Conservation (phyloP, 2,113 vertebrate genomes). For the Rhinichthys klamathensis region DNA sequence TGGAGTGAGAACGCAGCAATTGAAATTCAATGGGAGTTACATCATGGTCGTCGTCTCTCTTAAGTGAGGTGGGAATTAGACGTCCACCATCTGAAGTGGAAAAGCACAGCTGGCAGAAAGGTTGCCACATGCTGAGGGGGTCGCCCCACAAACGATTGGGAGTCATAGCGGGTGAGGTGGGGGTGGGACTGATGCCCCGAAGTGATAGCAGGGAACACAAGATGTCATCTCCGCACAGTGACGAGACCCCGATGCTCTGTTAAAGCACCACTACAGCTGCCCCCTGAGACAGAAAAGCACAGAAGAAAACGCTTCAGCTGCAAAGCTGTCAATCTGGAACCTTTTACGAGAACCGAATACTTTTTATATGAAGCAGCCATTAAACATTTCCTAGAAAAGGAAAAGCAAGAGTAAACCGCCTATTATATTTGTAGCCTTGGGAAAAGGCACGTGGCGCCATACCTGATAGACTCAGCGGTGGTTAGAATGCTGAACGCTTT, state of each 20-base stretch:
- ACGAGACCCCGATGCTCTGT: constrained; percentile 2
- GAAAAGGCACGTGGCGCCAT: constrained; percentile 68
- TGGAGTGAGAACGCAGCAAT: constrained; percentile 66
- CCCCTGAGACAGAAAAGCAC: constrained; percentile 49
- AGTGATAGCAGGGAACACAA: constrained; percentile 14
- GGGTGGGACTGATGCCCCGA: constrained; percentile 12
- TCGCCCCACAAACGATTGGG: constrained; percentile 20
- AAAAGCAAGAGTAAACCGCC: constrained; percentile 66
- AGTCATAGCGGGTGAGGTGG: constrained; percentile 9
- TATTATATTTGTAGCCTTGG: constrained; percentile 65
- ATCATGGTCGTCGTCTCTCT: constrained; percentile 73
- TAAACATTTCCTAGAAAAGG: constrained; percentile 60
- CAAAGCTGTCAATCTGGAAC: constrained; percentile 72
- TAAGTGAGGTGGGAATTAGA: constrained; percentile 74
- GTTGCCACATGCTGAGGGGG: constrained; percentile 69
- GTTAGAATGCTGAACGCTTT: constrained; percentile 48
- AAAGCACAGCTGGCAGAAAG: constrained; percentile 76
- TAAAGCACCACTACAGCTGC: constrained; percentile 29
- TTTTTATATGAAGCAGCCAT: constrained; percentile 74
- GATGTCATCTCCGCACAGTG: not conserved
- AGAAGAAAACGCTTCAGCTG: constrained; percentile 63
- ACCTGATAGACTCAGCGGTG: constrained; percentile 58
- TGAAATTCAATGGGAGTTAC: constrained; percentile 79
- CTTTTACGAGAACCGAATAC: constrained; percentile 72
- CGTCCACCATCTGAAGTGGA: constrained; percentile 74